Percentiles rank a stretch among this genome's conserved stretches.
These are phyloP conservation scores for Coelogynopora nodosa DNA, from an alignment of 2,888 invertebrate genomes.

Conservation along the genomic window DNA sequence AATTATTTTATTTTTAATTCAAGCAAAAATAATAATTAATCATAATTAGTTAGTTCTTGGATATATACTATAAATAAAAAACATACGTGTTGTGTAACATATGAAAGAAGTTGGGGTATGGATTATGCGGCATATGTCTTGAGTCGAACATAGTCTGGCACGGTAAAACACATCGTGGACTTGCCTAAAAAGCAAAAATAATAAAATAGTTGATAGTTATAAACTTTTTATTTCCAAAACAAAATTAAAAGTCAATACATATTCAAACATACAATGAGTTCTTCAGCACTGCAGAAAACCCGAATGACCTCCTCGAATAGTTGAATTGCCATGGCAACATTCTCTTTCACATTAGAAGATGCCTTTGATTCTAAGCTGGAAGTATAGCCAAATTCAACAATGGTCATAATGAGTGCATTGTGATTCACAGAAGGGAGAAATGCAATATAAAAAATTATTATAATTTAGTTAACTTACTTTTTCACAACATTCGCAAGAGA, in stretches of 20 bases:
- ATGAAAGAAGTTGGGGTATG: slow-evolving; percentile 36
- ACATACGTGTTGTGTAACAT: slow-evolving; percentile 37
- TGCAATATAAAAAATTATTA: too few relatives aligned
- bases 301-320: slow-evolving; percentile 29
- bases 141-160: slow-evolving; percentile 25
- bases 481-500: slow-evolving; percentile 17
- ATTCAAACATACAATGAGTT: slow-evolving; percentile 37
- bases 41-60: neutral
- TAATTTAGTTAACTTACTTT: slow-evolving; percentile 23
- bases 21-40: neutral
- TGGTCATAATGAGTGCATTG: too few relatives aligned
- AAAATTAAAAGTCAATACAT: too few relatives aligned
- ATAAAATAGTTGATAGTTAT: too few relatives aligned
- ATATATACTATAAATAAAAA: neutral
- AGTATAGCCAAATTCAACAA: too few relatives aligned
- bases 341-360: neutral
- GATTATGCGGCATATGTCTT: slow-evolving; percentile 34
- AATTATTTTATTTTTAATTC: too few relatives aligned
- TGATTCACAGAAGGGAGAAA: too few relatives aligned
- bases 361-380: neutral
- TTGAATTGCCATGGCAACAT: neutral
- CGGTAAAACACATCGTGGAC: slow-evolving; percentile 21
- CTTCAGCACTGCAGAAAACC: slow-evolving; percentile 21
- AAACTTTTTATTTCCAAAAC: too few relatives aligned
- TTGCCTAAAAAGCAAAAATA: slow-evolving; percentile 34